These are phyloP conservation scores for Choreutis nemorana DNA, from an alignment of 2,888 invertebrate genomes.

Conservation along the genomic window DNA sequence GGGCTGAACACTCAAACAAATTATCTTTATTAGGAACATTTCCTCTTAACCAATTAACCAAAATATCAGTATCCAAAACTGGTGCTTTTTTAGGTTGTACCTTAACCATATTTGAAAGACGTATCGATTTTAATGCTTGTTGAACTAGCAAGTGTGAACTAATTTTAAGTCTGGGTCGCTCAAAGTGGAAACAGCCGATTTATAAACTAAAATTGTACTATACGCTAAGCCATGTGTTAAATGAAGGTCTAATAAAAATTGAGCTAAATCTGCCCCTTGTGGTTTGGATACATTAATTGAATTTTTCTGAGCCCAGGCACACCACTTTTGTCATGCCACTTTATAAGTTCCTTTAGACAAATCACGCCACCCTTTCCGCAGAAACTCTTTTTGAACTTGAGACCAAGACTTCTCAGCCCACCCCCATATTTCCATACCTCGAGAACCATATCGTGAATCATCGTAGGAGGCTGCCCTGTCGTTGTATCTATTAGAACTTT, in stretches of 20 bases:
- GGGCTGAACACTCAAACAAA: conserved; percentile 1
- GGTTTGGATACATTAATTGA: not conserved
- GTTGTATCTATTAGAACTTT: conserved; percentile 2
- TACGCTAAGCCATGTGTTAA: not conserved
- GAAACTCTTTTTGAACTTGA: not conserved
- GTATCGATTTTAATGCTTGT: conserved; percentile 6
- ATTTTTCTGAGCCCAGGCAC: not conserved
- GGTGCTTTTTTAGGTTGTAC: conserved; percentile 3
- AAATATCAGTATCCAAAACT: conserved; percentile 6
- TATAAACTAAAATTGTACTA: conserved; percentile 7
- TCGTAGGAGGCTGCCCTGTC: conserved; percentile 3
- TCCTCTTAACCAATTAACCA: not conserved
- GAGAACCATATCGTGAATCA: too few relatives aligned
- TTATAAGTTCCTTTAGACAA: not conserved
- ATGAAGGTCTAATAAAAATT: not conserved
- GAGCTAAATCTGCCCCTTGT: not conserved
- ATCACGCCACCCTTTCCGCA: not conserved
- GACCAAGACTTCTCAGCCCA: too few relatives aligned
- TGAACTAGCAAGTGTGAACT: conserved; percentile 1
- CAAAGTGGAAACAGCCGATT: not conserved
- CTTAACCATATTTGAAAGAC: not conserved
- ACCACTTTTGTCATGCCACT: not conserved
- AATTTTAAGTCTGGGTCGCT: conserved; percentile 3
- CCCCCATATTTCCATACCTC: not conserved
- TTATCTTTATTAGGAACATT: not conserved